Base-by-base conservation (phyloP, 2,113 vertebrate species). In the Buteo buteo region DNA sequence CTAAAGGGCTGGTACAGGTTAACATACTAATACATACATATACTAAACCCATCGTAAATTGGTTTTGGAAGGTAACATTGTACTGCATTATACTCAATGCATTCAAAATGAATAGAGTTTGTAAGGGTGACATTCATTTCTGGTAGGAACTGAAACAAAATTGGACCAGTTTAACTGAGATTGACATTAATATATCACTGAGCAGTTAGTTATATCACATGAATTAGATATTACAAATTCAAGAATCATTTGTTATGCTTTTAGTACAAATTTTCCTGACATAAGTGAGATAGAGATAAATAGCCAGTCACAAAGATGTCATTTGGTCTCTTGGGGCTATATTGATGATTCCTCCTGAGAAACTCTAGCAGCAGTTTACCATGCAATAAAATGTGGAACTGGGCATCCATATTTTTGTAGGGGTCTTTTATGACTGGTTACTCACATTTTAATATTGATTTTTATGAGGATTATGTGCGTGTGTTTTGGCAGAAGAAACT, bases 261-360 rank as follows among this genome's bases (percentile, higher is more conserved):
- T 93, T 92, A 95, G 86, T 72, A 95, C 73, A 91, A 96, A 94
- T 95, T 95, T 94, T 87, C 87, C 83, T 91, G 92, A 94, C 88
- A 79, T 61, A 89, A 88, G 77, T 93, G 78, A 85, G 94, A 91
- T 84, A 84, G 92, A 94, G 92, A 96, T 50, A 97, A 97, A 97
- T 94, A 96, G 83, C 89, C 83, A 79, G 61, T 96, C 91, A 85
- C 61, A 55, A 82, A 85, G 73, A 88, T 90, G 88, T 96, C 93
- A 95, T 85, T 76, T 69, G 77, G 74, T 82, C 88, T 97, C 93
- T 80, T 84, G 70, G 65, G 91, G 36, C n/a, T 87, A 79, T 94
- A 97, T 59, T 94, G 96, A 94, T 84, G 91, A 82, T 38, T 92
- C 26, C 49, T 82, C 34, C 77, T 91, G 31, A 87, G 83, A 84